Evolutionary conservation across 2,888 invertebrate species (phyloP).

Genomic region (Carterocephalus palaemon): DNA sequence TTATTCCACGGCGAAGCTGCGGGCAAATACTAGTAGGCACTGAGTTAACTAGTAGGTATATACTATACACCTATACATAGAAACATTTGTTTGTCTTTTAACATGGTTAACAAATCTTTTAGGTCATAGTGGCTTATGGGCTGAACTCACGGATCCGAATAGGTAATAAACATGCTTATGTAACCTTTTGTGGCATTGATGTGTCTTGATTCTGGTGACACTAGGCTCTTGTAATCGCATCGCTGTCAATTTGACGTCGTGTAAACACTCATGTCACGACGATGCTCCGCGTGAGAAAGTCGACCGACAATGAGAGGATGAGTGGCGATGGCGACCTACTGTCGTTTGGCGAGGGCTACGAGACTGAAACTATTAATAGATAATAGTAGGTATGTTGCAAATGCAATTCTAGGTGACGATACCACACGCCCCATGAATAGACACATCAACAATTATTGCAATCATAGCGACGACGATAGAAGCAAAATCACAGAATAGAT

Average conservation of each 20-base stretch:
- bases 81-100: no score
- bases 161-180: not conserved
- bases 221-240: constrained; percentile 22
- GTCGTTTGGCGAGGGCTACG: constrained; percentile 31
- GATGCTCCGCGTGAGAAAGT: constrained; percentile 27
- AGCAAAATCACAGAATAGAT: no score
- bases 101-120: no score
- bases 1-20: no score
- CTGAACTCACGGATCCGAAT: no score
- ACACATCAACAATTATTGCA: constrained; percentile 20
- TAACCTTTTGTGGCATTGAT: constrained; percentile 3
- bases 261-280: constrained; percentile 26
- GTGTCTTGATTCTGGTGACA: constrained; percentile 7
- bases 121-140: no score
- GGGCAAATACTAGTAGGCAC: no score
- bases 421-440: constrained; percentile 35
- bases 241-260: constrained; percentile 27
- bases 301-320: constrained; percentile 23
- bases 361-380: constrained; percentile 30
- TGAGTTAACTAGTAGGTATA: no score
- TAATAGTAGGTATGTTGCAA: constrained; percentile 45
- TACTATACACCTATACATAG: no score
- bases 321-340: constrained; percentile 29
- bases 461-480: no score
- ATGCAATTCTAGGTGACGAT: constrained; percentile 62